Base-by-base conservation (phyloP, 2,113 vertebrate species). In the Ageneiosus marmoratus region DNA sequence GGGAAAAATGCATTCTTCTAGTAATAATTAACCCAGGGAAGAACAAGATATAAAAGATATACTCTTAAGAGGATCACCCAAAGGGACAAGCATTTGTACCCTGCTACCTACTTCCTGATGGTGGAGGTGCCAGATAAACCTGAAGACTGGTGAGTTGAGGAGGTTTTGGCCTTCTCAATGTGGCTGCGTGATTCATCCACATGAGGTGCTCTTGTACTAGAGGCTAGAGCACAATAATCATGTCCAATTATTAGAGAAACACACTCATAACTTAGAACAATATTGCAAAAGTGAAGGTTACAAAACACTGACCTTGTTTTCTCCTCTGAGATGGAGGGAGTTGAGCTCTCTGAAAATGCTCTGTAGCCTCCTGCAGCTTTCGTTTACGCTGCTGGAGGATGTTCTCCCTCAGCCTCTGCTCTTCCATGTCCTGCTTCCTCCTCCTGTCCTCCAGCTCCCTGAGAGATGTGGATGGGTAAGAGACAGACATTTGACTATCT, bases 401-500 rank as follows among this genome's bases (percentile, higher is more conserved):
- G 60, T 92, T 91, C 65, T 98, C 94, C 87, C 96, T 93, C 81
- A 94, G 89, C 81, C 82, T 94, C 82, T 94, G 84, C 85, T 98
- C 96, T 90, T 93, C 95, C 85, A 94, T 89, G 84, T 96, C 94
- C 89, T 94, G 90, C 87, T 94, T 92, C 85, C 90, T 95, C 84
- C 81, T 88, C 88, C 90, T 96, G 74, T 97, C 95, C 90, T 97
- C 95, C 89, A 96, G 92, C 85, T 92, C 95, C 93, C 97, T 98
- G 83, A 58, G 12, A 86, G 89, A 89, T n/a, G n/a, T 88, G 84
- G 85, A 90, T 18, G 73, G 37, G 81, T 60, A 16, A 87, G 74
- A 0, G 89, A 73, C 34, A 73, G 16, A 70, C 51, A 50, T 32
- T 18, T 70, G n/a, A n/a, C n/a, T n/a, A n/a, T n/a, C n/a, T n/a